A percentile compares a stretch with the other conserved stretches of the same genome.
Evolutionary conservation across 2,113 vertebrate species (phyloP).

Genomic region (Eidolon helvum): DNA sequence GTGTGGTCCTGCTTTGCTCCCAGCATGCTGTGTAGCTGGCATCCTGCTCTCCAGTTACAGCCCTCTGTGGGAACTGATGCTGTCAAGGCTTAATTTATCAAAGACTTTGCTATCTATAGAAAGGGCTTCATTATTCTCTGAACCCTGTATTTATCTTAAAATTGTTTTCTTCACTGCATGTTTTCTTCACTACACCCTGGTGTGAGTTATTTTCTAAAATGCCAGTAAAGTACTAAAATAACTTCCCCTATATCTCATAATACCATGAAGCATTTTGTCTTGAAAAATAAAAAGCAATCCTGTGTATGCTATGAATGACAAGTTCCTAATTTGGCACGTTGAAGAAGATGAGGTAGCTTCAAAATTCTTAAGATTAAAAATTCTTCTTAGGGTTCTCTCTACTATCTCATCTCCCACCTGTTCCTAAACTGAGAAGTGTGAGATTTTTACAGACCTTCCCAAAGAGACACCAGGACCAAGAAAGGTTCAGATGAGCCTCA

Average conservation of each 20-base stretch:
- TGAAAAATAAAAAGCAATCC: background rate
- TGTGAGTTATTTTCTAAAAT: background rate
- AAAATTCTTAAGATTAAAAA: conserved; percentile 30
- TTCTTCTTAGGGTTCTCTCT: background rate
- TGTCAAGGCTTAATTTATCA: background rate
- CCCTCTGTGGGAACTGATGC: background rate
- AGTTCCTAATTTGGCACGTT: background rate
- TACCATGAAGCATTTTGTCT: background rate
- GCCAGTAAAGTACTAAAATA: background rate
- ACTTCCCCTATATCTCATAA: background rate
- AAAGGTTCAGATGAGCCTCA: background rate
- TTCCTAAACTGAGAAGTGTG: background rate
- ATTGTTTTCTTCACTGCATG: background rate
- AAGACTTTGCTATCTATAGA: background rate
- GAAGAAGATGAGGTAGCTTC: background rate
- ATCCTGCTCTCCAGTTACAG: background rate
- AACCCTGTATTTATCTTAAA: conserved; percentile 44
- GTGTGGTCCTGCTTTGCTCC: background rate
- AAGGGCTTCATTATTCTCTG: background rate
- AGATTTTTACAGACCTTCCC: background rate
- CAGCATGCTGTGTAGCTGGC: background rate
- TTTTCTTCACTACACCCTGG: background rate
- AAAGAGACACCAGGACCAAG: background rate
- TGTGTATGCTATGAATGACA: background rate
- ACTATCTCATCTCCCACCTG: background rate